Evolutionary conservation across 2,888 invertebrate species (phyloP), one percentile per base, ranked within the genome.

Genomic region (Xylocampa areola): DNA sequence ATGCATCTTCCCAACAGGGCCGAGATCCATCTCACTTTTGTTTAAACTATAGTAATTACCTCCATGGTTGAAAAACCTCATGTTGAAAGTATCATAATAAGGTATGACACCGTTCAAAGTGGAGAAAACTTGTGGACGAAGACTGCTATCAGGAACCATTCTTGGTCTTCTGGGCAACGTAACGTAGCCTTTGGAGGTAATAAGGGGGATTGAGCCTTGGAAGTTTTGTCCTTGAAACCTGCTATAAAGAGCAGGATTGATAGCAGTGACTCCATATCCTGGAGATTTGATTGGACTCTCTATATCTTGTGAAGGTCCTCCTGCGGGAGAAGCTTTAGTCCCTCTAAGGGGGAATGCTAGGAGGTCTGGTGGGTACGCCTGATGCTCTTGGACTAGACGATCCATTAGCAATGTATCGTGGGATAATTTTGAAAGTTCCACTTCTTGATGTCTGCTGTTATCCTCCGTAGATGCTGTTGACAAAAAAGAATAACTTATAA

Each of bases 41-140:
- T 97, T 97, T 57, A 98, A 85, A 64, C 97, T 97, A 50, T 96
- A 94, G 40, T 96, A 96, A 19, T 96, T 97, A 49, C 96, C 96
- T 13, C 97, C 97, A 51, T 97, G 96, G 0, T 96, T 97, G n/a
- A 98, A 97, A n/a, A 97, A 96, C 47, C 97, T 95, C 54, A 96
- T 94, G 0, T 98, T 98, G 36, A 98, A 94, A 76, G 97, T 97
- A 80, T 98, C 98, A 82, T 98, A 98, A 62, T 89, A 91, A 0
- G 93, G 93, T 55, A 95, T 92, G 2, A 95, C 91, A 7, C 95
- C 95, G 47, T 94, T 90, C 1, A 90, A 39, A 2, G 87, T 89
- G 0, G 82, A 85, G 67, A 94, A 88, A 0, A 92, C 90, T 77
- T 89, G 91, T 1, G 95, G 85, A 51, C 86, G 62, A 81, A 92